Base-by-base conservation (phyloP, 2,888 invertebrate genomes). In the Hirudinaria manillensis region DNA sequence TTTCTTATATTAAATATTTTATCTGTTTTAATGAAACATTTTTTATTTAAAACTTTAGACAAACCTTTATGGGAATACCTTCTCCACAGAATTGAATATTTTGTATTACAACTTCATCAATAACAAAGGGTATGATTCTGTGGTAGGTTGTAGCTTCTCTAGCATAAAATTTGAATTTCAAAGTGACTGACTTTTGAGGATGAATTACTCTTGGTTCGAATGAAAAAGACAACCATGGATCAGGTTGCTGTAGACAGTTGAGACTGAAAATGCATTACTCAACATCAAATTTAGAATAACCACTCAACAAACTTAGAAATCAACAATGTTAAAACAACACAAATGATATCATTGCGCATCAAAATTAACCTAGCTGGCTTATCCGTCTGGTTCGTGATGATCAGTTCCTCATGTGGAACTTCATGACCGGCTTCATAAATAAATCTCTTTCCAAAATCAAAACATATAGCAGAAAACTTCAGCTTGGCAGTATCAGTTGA, bases 401-500 rank as follows among this genome's bases (percentile, higher is more conserved):
- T 81, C 53, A 86, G 82, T 7, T 78, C 76, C 53, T 79, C 80
- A 4, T 79, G 79, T 75, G 81, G 81, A 13, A 81, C 77, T 16
- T 82, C 83, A 82, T 84, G 82, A 66, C 85, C 85, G 19, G 84
- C 83, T 38, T 82, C 81, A 79, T 84, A 82, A 71, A 86, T 84
- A 78, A 91, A 88, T 81, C 90, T 90, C 77, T 88, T 88, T 4
- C 90, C 90, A 85, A 91, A 91, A 83, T 91, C 87, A 81, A 88
- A 87, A n/a, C 80, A 78, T 79, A 83, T 85, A 81, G 89, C 90
- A 4, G 90, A 90, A 82, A 91, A 90, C 80, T 88, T 87, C 78
- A 89, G 87, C 0, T 85, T 82, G 0, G 89, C 88, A 78, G 87
- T 88, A 78, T 88, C 87, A 61, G 89, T 89, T 66, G 87, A 86